These are phyloP conservation scores for Herpailurus yagouaroundi DNA, from an alignment of 2,113 vertebrate species.

Conservation along the genomic window DNA sequence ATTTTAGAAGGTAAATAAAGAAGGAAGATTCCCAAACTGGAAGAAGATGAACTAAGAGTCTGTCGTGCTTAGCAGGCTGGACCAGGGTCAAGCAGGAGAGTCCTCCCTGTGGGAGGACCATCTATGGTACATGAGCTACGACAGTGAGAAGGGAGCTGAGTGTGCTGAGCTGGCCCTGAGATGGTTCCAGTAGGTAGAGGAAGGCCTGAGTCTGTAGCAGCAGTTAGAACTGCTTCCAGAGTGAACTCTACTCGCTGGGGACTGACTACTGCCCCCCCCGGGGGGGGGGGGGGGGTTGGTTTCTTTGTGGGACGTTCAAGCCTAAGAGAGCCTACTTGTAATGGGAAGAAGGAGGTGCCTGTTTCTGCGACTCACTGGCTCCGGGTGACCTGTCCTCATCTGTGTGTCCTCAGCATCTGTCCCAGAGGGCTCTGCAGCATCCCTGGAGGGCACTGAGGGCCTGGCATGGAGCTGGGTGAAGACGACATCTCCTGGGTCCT, in stretches of 20 bases:
- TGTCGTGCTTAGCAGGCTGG: background rate
- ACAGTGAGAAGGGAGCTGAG: too few species aligned
- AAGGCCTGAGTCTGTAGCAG: background rate
- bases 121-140: rapidly evolving
- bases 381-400: background rate
- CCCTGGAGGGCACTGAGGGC: background rate
- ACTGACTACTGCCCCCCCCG: background rate
- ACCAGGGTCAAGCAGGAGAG: background rate
- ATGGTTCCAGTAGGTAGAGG: background rate
- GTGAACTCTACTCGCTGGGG: background rate
- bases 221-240: background rate
- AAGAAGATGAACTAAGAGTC: background rate
- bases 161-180: background rate
- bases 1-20: background rate
- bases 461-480: background rate
- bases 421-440: background rate
- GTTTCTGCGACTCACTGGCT: background rate
- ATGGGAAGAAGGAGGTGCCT: too few species aligned
- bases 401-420: background rate
- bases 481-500: background rate
- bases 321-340: background rate
- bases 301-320: background rate
- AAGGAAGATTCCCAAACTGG: background rate
- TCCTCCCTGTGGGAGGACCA: background rate
- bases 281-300: background rate